Base-by-base conservation (phyloP, 2,888 invertebrate genomes). In the Caenorhabditis sp. region DNA sequence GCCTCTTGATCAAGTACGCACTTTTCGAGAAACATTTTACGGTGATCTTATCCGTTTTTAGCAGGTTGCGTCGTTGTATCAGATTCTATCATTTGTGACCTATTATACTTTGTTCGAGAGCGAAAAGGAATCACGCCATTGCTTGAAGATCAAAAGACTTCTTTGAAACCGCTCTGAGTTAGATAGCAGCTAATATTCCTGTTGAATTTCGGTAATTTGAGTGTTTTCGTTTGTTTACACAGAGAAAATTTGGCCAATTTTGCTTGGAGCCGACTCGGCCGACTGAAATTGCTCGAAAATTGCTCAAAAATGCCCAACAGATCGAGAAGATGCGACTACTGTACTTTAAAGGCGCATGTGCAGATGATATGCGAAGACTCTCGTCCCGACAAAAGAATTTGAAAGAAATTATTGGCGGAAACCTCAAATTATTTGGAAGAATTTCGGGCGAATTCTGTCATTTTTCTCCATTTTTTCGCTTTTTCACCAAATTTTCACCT, bases 81-180 rank as follows among this genome's bases (percentile, higher is more conserved):
- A 44, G 51, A 64, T 59, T 68, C 14, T 68, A 64, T 72, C 72
- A 24, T 8, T 24, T 16, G 7, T 69, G 69, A 35, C 51, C 76
- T 44, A 59, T 2, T 61, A 51, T 69, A 77, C 76, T 77, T 77
- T 77, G 76, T 38, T 38, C 38, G 38, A 38, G 12, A 38, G 8
- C 8, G 5, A 69, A 31, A 59, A 35, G 41, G 26, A 26, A 77
- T 77, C 76, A 77, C 76, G 76, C 76, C 76, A 77, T 77, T 35
- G n/a, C 19, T 38, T 16, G 64, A 64, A 64, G 26, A 28, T 26
- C 49, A 22, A 14, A 26, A 54, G 26, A 54, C 26, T n/a, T n/a
- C n/a, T n/a, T n/a, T n/a, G n/a, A n/a, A n/a, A n/a, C n/a, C n/a
- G n/a, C n/a, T n/a, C n/a, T n/a, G n/a, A n/a, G n/a, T n/a, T n/a